phyloP scores from a whole-genome alignment of 1,140 invertebrate species.

The Papilio xuthus region DNA sequence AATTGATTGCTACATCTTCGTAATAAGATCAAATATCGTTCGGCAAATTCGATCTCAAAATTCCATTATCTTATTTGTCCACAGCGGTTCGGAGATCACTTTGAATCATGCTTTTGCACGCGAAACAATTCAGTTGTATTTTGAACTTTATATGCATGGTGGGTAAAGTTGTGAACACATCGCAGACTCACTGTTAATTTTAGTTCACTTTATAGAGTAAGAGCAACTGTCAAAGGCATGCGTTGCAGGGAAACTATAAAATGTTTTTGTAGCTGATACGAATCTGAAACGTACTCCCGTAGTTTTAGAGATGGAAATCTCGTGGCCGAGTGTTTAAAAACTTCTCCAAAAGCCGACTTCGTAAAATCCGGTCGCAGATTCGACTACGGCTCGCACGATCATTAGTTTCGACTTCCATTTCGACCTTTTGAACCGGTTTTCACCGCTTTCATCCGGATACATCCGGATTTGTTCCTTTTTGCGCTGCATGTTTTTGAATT shows the following conservation, averaged over 20 bases:
- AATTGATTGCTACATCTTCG: conserved; percentile 36
- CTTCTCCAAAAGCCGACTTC: conserved; percentile 33
- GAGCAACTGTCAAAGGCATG: conserved; percentile 63
- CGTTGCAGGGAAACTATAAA: conserved; percentile 47
- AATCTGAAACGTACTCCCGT: conserved; percentile 25
- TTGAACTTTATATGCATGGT: conserved; percentile 39
- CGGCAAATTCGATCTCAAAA: conserved; percentile 52
- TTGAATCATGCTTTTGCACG: conserved; percentile 48
- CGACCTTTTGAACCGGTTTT: conserved; percentile 57
- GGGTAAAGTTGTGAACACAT: conserved; percentile 42
- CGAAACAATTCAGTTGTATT: conserved; percentile 38
- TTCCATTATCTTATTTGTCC: conserved; percentile 67
- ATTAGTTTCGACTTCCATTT: conserved; percentile 64
- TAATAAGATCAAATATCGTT: conserved; percentile 49
- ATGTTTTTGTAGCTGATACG: conserved; percentile 37
- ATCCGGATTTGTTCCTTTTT: conserved; percentile 47
- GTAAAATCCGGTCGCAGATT: conserved; percentile 49
- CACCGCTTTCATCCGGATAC: conserved; percentile 58
- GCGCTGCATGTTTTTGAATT: conserved; percentile 41
- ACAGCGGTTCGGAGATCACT: conserved; percentile 49
- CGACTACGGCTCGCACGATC: conserved; percentile 49
- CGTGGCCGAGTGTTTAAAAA: conserved; percentile 13
- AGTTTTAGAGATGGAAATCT: conserved; percentile 2
- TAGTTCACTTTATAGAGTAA: conserved; percentile 53
- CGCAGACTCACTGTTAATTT: conserved; percentile 19